phyloP scores from a whole-genome alignment of 1,140 invertebrate species.

The Polyergus mexicanus region DNA sequence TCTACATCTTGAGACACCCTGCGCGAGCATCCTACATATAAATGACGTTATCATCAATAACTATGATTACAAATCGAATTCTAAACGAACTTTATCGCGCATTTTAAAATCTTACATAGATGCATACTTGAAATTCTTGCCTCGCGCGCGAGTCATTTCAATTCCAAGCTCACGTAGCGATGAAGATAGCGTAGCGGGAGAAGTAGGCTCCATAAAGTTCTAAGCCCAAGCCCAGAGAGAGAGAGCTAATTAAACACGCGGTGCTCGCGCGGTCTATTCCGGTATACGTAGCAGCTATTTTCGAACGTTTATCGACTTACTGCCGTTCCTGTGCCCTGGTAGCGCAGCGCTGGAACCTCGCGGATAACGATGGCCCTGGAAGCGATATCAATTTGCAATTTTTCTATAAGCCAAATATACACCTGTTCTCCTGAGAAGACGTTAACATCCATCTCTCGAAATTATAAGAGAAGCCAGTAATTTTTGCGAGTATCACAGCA shows the following conservation, averaged over 20 bases:
- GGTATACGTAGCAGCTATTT: conserved; percentile 68
- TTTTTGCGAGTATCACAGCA: not conserved
- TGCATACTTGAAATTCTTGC: not conserved
- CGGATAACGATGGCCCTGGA: conserved; percentile 18
- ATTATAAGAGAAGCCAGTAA: not conserved
- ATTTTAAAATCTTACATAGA: conserved; percentile 10
- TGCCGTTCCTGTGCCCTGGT: conserved; percentile 33
- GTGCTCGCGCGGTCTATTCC: conserved; percentile 49
- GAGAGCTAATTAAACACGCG: conserved; percentile 69
- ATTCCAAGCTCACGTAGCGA: not conserved
- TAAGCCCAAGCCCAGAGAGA: conserved; percentile 52
- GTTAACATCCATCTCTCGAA: not conserved
- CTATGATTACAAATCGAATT: not conserved
- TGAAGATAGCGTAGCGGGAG: not conserved
- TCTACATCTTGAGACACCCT: not conserved
- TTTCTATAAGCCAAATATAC: conserved; percentile 1
- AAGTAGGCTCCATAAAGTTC: conserved; percentile 20
- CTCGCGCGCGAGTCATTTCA: not conserved
- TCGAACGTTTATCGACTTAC: conserved; percentile 71
- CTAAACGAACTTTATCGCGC: not conserved
- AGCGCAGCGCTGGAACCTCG: conserved; percentile 32
- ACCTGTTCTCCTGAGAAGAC: not conserved
- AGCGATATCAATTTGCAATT: conserved; percentile 15
- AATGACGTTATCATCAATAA: conserved; percentile 8
- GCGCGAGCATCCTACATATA: not conserved